Evolutionary conservation across 2,888 invertebrate species (phyloP).

Genomic region (Sphecodes monilicornis): DNA sequence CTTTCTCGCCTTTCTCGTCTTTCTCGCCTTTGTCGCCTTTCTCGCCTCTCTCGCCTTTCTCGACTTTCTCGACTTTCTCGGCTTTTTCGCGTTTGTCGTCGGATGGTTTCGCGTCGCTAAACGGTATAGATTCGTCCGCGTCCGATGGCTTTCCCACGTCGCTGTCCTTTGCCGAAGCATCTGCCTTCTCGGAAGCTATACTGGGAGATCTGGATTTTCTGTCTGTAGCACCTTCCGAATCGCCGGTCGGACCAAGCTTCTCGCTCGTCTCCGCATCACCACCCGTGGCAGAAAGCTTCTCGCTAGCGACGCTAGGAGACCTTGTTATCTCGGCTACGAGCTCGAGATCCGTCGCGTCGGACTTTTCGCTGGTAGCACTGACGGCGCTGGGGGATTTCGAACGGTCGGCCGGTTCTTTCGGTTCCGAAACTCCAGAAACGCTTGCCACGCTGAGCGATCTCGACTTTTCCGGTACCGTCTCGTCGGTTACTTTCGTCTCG

Average conservation of each 20-base stretch:
- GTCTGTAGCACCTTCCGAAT: not conserved
- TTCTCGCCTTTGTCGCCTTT: too few species aligned
- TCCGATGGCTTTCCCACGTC: not conserved
- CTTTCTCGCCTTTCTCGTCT: too few species aligned
- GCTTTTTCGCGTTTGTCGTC: constrained; percentile 25
- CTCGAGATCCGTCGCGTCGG: constrained; percentile 30
- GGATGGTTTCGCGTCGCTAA: too few species aligned
- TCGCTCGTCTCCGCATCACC: not conserved
- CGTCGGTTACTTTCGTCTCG: constrained; percentile 6
- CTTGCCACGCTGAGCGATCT: constrained; percentile 62
- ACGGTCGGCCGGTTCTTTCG: constrained; percentile 1
- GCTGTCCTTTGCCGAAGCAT: not conserved
- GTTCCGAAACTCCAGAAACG: constrained; percentile 7
- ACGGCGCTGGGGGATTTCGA: constrained; percentile 68
- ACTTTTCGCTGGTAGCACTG: constrained; percentile 59
- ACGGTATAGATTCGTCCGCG: too few species aligned
- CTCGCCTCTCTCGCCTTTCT: too few species aligned
- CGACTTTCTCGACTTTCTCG: not conserved
- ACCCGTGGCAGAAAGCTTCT: not conserved
- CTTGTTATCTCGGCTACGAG: constrained; percentile 20
- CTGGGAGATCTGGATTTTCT: constrained; percentile 26
- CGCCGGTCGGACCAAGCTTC: not conserved
- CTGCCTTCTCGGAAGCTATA: not conserved
- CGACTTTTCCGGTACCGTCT: constrained; percentile 41
- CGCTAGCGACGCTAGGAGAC: constrained; percentile 42